phyloP scores from a whole-genome alignment of 2,888 invertebrate genomes.

The Agrotis exclamationis region DNA sequence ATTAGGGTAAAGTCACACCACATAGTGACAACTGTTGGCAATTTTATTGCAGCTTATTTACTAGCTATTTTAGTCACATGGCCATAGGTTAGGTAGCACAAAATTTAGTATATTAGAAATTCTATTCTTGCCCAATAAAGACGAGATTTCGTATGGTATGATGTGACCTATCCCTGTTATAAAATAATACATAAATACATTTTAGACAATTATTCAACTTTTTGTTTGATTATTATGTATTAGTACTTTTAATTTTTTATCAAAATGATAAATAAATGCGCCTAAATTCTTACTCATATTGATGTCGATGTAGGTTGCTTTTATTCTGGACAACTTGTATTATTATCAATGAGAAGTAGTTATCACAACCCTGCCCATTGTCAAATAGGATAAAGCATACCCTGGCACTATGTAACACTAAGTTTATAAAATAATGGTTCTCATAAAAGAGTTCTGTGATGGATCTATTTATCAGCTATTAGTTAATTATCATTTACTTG shows the following conservation, averaged over 20 bases:
- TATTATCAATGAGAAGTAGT: slow-evolving; percentile 45
- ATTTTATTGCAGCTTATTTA: slow-evolving; percentile 7
- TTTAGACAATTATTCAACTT: slow-evolving; percentile 46
- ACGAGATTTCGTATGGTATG: not conserved
- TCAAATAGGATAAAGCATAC: slow-evolving; percentile 47
- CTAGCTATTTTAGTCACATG: not conserved
- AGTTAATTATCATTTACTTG: slow-evolving; percentile 53
- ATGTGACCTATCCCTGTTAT: slow-evolving; percentile 10
- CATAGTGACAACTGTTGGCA: not conserved
- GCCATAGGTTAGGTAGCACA: not conserved
- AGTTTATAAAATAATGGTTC: slow-evolving; percentile 41
- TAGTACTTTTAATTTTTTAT: slow-evolving; percentile 43
- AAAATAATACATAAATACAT: slow-evolving; percentile 38
- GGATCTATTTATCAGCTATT: slow-evolving; percentile 47
- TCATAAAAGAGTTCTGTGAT: slow-evolving; percentile 60
- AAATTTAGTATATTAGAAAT: slow-evolving; percentile 7
- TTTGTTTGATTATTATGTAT: slow-evolving; percentile 50
- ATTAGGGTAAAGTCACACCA: slow-evolving; percentile 10
- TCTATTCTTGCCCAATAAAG: slow-evolving; percentile 1
- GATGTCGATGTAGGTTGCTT: slow-evolving; percentile 32
- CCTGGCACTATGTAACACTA: slow-evolving; percentile 58
- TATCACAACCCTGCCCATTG: slow-evolving; percentile 51
- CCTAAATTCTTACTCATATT: slow-evolving; percentile 45
- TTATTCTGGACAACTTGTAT: slow-evolving; percentile 38
- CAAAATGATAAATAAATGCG: slow-evolving; percentile 63